Conservation (phyloP, 1,140 invertebrate species). For the Wiebesia pumilae region DNA sequence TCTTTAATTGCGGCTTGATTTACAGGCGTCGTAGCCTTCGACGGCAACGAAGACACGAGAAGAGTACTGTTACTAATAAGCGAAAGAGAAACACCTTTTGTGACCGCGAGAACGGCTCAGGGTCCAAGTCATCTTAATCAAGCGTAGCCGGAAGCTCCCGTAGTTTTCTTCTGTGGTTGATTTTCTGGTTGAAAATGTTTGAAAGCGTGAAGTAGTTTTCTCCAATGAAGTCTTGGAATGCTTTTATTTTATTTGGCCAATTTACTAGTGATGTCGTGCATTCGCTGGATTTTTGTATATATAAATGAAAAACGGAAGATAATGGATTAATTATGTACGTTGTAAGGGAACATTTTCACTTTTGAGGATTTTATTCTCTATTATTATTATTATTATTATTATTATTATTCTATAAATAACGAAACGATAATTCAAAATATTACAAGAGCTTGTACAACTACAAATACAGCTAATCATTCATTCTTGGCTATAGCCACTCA, state of each 20-base stretch:
- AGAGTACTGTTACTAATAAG: constrained; percentile 14
- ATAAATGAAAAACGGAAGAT: not conserved
- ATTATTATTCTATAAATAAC: too few relatives aligned
- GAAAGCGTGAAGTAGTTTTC: constrained; percentile 8
- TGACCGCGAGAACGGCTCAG: not conserved
- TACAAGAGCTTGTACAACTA: too few relatives aligned
- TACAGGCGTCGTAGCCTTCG: constrained; percentile 58
- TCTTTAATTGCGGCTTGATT: constrained; percentile 74
- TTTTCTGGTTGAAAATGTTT: not conserved
- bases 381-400: too few relatives aligned
- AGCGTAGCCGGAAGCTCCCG: not conserved
- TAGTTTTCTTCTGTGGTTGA: not conserved
- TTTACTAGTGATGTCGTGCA: not conserved
- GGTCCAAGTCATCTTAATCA: constrained; percentile 27
- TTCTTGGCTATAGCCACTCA: too few relatives aligned
- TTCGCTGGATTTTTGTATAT: not conserved
- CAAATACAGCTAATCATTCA: too few relatives aligned
- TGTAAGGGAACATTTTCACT: not conserved
- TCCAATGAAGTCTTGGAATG: not conserved
- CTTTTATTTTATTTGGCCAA: not conserved
- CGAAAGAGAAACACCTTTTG: constrained; percentile 17
- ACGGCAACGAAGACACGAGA: not conserved
- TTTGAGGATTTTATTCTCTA: too few relatives aligned
- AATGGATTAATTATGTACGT: too few relatives aligned
- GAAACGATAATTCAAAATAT: too few relatives aligned